Evolutionary conservation across 2,888 invertebrate genomes (phyloP).

Genomic region (Seira musarum): DNA sequence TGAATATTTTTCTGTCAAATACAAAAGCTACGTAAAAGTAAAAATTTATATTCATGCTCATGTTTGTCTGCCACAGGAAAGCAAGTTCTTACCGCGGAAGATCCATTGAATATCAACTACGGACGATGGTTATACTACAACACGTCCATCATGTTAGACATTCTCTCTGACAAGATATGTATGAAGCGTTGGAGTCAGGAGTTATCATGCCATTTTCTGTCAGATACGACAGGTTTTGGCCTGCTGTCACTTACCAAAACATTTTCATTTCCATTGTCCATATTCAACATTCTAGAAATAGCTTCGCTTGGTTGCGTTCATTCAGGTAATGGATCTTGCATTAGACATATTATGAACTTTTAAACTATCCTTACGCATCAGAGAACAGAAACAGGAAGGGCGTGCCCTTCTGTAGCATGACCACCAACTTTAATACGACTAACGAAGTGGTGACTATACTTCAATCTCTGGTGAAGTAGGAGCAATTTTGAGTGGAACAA

Average conservation of each 20-base stretch:
- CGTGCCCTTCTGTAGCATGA: conserved; percentile 25
- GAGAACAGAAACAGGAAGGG: conserved; percentile 45
- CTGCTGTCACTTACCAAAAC: conserved; percentile 21
- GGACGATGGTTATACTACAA: too few species aligned
- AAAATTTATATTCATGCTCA: too few species aligned
- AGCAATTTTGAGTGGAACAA: neutral
- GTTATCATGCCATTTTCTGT: conserved; percentile 15
- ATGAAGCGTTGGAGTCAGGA: neutral
- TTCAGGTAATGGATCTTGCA: conserved; percentile 2
- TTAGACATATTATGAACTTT: neutral
- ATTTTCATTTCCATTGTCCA: conserved; percentile 23
- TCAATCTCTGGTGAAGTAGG: too few species aligned
- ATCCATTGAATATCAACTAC: too few species aligned
- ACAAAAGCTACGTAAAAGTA: too few species aligned
- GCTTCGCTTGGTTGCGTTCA: neutral
- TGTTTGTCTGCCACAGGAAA: too few species aligned
- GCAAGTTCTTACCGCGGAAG: too few species aligned
- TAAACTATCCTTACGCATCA: neutral
- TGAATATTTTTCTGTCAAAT: too few species aligned
- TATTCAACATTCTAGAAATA: neutral
- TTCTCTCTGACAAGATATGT: neutral
- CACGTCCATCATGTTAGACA: too few species aligned
- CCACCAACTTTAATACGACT: conserved; percentile 28
- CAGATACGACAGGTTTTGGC: conserved; percentile 10
- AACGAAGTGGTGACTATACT: neutral